Evolutionary conservation across 2,888 invertebrate species (phyloP).

Genomic region (Baronia brevicornis): DNA sequence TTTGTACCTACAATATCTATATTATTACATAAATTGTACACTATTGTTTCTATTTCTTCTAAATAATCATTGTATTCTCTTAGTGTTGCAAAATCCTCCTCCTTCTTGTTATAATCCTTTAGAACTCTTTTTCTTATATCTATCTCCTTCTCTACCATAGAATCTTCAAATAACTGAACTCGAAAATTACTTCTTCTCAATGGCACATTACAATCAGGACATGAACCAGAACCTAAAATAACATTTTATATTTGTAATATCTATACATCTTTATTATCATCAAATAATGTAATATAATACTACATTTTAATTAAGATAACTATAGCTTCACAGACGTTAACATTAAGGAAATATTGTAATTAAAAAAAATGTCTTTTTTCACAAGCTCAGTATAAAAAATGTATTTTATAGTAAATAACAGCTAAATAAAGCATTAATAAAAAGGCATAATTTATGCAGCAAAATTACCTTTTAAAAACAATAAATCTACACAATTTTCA

Average conservation of each 20-base stretch:
- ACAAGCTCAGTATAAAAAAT: neutral
- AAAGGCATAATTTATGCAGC: no score
- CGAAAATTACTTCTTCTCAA: constrained; percentile 92
- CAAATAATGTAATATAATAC: neutral
- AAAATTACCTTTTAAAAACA: constrained; percentile 92
- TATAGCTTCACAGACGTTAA: no score
- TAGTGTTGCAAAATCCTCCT: constrained; percentile 91
- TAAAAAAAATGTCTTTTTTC: neutral
- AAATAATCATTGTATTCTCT: constrained; percentile 96
- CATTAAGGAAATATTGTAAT: neutral
- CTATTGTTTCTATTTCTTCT: constrained; percentile 94
- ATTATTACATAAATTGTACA: constrained; percentile 92
- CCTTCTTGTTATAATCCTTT: constrained; percentile 94
- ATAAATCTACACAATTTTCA: constrained; percentile 96
- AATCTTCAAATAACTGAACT: constrained; percentile 96
- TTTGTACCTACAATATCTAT: constrained; percentile 92
- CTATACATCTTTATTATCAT: neutral
- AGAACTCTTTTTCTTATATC: constrained; percentile 93
- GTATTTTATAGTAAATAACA: no score
- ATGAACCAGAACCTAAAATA: constrained; percentile 88
- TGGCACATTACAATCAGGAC: constrained; percentile 94
- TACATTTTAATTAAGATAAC: neutral
- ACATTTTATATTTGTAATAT: constrained; percentile 6
- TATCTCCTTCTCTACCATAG: constrained; percentile 97
- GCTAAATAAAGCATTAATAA: no score